Conservation (phyloP, 2,797 vertebrate species). For the Saguinus oedipus region DNA sequence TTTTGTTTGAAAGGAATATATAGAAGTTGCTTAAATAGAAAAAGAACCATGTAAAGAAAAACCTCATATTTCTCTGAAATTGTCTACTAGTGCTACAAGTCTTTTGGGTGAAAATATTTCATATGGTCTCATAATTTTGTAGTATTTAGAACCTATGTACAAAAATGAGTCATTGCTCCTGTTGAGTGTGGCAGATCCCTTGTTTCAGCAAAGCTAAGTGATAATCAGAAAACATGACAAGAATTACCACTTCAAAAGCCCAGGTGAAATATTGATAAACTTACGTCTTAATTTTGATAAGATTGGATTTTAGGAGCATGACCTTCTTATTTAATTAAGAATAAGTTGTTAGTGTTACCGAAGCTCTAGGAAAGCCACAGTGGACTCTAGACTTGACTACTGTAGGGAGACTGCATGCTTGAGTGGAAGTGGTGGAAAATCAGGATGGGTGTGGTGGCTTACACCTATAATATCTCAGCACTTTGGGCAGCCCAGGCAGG, state of each 20-base stretch:
- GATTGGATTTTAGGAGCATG: conserved; percentile 19
- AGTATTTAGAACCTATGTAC: not conserved
- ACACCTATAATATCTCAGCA: no score
- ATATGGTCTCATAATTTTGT: not conserved
- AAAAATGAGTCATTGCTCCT: not conserved
- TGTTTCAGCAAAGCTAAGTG: conserved; percentile 28
- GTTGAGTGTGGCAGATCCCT: not conserved
- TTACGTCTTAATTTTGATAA: conserved; percentile 54
- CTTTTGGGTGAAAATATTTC: not conserved
- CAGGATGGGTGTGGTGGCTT: not conserved
- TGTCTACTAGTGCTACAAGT: not conserved
- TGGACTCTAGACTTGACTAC: not conserved
- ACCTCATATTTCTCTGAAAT: not conserved
- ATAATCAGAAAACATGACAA: conserved; percentile 38
- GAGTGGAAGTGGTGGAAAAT: conserved; percentile 36
- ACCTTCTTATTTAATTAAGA: conserved; percentile 58
- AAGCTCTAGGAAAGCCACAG: not conserved
- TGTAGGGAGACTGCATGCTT: not conserved
- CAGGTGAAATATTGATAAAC: conserved; percentile 61
- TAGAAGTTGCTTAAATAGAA: not conserved
- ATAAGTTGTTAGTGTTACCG: not conserved
- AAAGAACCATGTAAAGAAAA: not conserved
- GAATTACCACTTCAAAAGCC: conserved; percentile 46
- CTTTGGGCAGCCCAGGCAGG: no score
- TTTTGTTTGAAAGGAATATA: not conserved